These are phyloP conservation scores for Augochlora pura DNA, from an alignment of 1,140 invertebrate genomes.

Conservation along the genomic window DNA sequence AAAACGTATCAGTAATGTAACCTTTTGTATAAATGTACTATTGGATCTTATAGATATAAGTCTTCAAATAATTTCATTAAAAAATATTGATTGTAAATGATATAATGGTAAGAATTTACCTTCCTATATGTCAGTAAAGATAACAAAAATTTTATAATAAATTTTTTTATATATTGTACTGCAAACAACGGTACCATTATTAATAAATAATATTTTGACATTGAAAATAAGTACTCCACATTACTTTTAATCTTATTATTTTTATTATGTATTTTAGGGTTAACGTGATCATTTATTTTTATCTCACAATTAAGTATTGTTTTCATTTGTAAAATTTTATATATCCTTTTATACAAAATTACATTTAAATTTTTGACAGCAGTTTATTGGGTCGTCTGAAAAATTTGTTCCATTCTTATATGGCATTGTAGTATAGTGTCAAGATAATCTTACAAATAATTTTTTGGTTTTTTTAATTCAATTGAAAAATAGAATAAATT, in stretches of 20 bases:
- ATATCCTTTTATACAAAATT: too few relatives aligned
- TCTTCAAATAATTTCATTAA: conserved; percentile 8
- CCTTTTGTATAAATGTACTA: conserved; percentile 31
- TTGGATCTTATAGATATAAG: conserved; percentile 25
- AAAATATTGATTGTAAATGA: conserved; percentile 16
- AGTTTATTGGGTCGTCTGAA: too few relatives aligned
- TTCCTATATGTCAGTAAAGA: neutral
- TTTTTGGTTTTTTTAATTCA: too few relatives aligned
- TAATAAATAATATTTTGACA: conserved; percentile 61
- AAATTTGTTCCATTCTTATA: too few relatives aligned
- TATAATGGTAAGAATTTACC: neutral
- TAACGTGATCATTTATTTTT: too few relatives aligned
- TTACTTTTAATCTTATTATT: neutral
- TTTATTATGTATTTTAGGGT: neutral
- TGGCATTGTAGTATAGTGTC: too few relatives aligned
- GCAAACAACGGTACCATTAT: conserved; percentile 35
- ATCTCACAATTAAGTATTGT: too few relatives aligned
- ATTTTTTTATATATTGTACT: neutral
- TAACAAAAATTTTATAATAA: neutral
- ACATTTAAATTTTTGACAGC: too few relatives aligned
- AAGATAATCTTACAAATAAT: too few relatives aligned
- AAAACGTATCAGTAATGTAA: conserved; percentile 14
- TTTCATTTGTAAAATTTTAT: too few relatives aligned
- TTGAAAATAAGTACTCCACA: neutral
- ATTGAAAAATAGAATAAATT: too few relatives aligned